These are phyloP conservation scores for Oscheius sp. DNA, from an alignment of 2,888 invertebrate species.

Conservation along the genomic window DNA sequence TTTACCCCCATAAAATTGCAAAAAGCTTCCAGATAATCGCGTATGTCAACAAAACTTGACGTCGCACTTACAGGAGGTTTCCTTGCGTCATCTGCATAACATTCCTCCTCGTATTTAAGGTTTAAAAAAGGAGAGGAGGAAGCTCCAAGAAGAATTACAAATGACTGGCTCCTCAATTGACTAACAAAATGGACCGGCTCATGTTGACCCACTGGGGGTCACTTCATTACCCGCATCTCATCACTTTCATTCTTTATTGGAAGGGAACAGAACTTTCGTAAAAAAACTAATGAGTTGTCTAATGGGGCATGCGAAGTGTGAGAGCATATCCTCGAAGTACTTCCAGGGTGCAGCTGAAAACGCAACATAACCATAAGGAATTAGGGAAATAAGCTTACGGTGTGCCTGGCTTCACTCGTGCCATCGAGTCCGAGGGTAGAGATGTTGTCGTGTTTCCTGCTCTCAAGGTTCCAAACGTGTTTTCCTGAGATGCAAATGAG, in stretches of 20 bases:
- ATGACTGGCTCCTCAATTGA: not conserved
- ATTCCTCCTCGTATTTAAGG: too few species aligned
- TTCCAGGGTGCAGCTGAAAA: constrained; percentile 46
- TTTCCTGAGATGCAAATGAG: constrained; percentile 37
- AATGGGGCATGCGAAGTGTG: constrained; percentile 49
- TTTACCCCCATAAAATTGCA: too few species aligned
- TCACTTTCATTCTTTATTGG: constrained; percentile 1
- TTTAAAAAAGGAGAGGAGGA: too few species aligned
- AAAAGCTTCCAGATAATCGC: not conserved
- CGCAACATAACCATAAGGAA: not conserved
- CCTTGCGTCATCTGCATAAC: constrained; percentile 10
- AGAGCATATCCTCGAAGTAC: constrained; percentile 51
- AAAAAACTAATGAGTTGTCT: not conserved
- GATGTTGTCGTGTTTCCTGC: constrained; percentile 47
- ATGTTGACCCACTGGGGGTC: too few species aligned
- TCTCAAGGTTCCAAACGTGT: constrained; percentile 47
- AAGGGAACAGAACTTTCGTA: not conserved
- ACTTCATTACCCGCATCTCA: not conserved
- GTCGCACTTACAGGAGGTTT: not conserved
- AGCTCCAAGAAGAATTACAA: too few species aligned
- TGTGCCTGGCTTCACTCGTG: constrained; percentile 46
- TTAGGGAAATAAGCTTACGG: constrained; percentile 34
- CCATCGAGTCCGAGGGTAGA: constrained; percentile 47
- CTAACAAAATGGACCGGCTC: not conserved
- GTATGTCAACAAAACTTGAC: constrained; percentile 21